These are phyloP conservation scores for Aurelia sp. DNA, from an alignment of 30 jellyfish, hydroid and myxozoan species.

Conservation along the genomic window DNA sequence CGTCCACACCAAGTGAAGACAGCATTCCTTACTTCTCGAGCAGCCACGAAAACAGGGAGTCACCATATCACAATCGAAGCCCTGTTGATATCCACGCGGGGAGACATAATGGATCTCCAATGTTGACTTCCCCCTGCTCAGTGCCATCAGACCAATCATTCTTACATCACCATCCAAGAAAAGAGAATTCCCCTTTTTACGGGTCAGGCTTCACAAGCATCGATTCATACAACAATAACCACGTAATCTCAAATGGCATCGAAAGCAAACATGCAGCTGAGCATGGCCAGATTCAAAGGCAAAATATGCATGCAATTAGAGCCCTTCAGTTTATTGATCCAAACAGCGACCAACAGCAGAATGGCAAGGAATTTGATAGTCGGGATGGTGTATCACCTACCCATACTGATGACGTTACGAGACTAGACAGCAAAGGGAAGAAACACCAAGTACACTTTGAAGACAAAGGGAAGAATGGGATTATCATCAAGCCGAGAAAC, in stretches of 20 bases:
- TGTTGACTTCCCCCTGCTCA: conserved; percentile 65
- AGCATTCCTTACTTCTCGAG: conserved; percentile 69
- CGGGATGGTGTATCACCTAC: conserved; percentile 38
- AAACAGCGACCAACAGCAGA: background rate
- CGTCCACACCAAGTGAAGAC: conserved; percentile 95
- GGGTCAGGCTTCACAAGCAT: conserved; percentile 41
- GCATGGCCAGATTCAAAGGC: conserved; percentile 29
- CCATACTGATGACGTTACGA: background rate
- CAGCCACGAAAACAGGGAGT: conserved; percentile 69
- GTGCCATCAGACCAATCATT: conserved; percentile 63
- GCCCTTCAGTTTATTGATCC: conserved; percentile 66
- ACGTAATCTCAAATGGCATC: conserved; percentile 26
- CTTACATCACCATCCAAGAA: conserved; percentile 48
- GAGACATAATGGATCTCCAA: conserved; percentile 63
- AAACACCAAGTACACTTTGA: conserved; percentile 74
- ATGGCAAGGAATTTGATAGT: conserved; percentile 36
- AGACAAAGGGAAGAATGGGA: conserved; percentile 40
- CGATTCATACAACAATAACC: conserved; percentile 59
- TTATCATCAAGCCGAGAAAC: conserved; percentile 35
- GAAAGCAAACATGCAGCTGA: conserved; percentile 26
- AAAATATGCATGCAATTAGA: conserved; percentile 69
- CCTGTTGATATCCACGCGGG: conserved; percentile 65
- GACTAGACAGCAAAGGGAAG: conserved; percentile 21
- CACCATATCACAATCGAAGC: conserved; percentile 67
- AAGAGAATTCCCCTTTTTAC: conserved; percentile 44